Conservation (phyloP, 2,113 vertebrate species). For the Pleuronectes platessa region DNA sequence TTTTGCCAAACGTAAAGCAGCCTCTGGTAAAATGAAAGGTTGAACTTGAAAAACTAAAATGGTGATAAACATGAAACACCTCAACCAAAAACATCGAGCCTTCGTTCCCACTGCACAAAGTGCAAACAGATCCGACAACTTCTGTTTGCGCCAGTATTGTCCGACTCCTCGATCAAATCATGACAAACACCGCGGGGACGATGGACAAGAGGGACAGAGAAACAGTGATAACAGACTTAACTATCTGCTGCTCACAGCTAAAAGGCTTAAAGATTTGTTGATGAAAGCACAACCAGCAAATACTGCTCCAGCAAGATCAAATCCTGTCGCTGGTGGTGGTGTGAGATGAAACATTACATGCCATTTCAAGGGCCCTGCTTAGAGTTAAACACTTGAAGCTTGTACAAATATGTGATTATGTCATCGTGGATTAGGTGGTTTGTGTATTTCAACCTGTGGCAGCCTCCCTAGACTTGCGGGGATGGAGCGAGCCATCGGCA, state of each 20-base stretch:
- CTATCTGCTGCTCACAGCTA: conserved; percentile 11
- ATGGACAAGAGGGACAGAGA: background rate
- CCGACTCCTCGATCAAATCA: conserved; percentile 8
- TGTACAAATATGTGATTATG: conserved; percentile 64
- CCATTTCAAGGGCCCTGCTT: conserved; percentile 53
- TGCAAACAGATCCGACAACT: background rate
- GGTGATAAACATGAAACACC: background rate
- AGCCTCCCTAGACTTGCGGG: conserved; percentile 27
- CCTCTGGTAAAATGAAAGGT: no score
- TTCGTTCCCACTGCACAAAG: background rate
- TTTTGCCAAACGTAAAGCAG: no score
- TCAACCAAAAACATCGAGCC: background rate
- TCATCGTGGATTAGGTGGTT: conserved; percentile 58
- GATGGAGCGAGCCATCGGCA: conserved; percentile 32
- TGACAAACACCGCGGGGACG: background rate
- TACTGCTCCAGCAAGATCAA: conserved; percentile 17
- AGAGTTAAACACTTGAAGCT: conserved; percentile 52
- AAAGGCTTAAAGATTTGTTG: conserved; percentile 43
- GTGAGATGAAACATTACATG: conserved; percentile 35
- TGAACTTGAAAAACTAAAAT: no score
- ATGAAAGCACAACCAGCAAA: conserved; percentile 35
- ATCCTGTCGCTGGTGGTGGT: conserved; percentile 23
- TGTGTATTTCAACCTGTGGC: conserved; percentile 50
- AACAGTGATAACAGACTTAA: conserved; percentile 12
- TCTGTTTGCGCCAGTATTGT: background rate